Conservation (phyloP, 2,113 vertebrate genomes). For the Nanorana parkeri region DNA sequence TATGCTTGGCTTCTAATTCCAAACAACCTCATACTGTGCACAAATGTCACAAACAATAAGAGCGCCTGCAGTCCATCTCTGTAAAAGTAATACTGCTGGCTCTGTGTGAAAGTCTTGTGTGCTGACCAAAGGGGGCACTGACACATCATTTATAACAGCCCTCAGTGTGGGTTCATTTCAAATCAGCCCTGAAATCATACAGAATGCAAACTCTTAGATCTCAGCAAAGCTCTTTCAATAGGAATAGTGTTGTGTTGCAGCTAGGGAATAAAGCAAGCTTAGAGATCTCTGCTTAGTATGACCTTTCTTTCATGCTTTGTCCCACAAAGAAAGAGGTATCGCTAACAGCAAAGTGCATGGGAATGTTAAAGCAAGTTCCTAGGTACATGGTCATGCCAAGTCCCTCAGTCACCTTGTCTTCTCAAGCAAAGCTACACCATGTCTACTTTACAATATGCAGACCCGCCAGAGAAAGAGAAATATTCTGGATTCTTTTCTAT, state of each 20-base stretch:
- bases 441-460: not conserved
- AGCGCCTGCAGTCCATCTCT: slow-evolving; percentile 15
- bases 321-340: slow-evolving; percentile 20
- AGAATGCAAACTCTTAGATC: slow-evolving; percentile 41
- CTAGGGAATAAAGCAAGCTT: slow-evolving; percentile 21
- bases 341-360: slow-evolving; percentile 14
- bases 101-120: slow-evolving; percentile 18
- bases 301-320: slow-evolving; percentile 30
- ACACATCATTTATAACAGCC: slow-evolving; percentile 35
- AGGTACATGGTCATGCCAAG: not conserved
- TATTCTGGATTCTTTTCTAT: too few relatives aligned
- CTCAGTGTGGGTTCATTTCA: not conserved
- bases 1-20: slow-evolving; percentile 37
- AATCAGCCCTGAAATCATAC: slow-evolving; percentile 18
- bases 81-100: not conserved
- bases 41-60: slow-evolving; percentile 41
- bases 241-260: slow-evolving; percentile 41
- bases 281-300: slow-evolving; percentile 8
- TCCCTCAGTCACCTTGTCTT: not conserved
- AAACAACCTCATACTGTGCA: slow-evolving; percentile 6
- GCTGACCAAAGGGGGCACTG: slow-evolving; percentile 47
- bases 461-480: not conserved
- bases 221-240: slow-evolving; percentile 17
- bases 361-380: slow-evolving; percentile 11
- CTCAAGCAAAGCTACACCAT: not conserved